phyloP scores from a whole-genome alignment of 1,140 invertebrate species.

The Ceratina calcarata region DNA sequence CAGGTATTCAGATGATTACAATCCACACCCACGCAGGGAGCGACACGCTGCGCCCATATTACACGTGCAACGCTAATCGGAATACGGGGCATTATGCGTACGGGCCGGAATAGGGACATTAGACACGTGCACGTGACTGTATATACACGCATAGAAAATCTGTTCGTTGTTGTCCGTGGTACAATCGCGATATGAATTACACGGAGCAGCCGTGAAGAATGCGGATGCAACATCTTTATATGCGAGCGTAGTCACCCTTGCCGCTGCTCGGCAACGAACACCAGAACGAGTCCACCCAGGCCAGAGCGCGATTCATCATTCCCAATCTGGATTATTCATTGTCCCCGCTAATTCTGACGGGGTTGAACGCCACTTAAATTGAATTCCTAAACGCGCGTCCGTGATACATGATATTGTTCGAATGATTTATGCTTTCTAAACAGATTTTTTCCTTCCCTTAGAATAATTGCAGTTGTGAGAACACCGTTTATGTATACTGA shows the following conservation, averaged over 20 bases:
- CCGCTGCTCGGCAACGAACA: background rate
- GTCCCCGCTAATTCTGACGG: constrained; percentile 31
- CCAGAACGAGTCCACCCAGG: background rate
- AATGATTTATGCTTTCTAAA: background rate
- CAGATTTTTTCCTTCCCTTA: background rate
- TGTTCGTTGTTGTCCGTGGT: constrained; percentile 27
- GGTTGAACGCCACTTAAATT: constrained; percentile 29
- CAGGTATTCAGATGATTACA: constrained; percentile 61
- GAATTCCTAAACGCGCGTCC: constrained; percentile 3
- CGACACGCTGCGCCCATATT: constrained; percentile 52
- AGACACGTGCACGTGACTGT: constrained; percentile 54
- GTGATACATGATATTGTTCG: background rate
- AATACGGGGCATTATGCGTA: constrained; percentile 51
- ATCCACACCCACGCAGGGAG: constrained; percentile 55
- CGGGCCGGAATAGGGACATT: constrained; percentile 59
- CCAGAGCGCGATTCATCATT: constrained; percentile 38
- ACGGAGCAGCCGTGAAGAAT: constrained; percentile 55
- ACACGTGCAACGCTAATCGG: constrained; percentile 62
- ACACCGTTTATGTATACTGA: background rate
- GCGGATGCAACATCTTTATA: constrained; percentile 53
- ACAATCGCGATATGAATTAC: constrained; percentile 54
- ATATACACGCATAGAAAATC: constrained; percentile 15
- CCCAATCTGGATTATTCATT: constrained; percentile 52
- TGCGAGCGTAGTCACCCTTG: background rate
- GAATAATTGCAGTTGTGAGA: background rate